Evolutionary conservation across 2,797 vertebrate species (phyloP).

Genomic region (Chaenodraco wilsoni): DNA sequence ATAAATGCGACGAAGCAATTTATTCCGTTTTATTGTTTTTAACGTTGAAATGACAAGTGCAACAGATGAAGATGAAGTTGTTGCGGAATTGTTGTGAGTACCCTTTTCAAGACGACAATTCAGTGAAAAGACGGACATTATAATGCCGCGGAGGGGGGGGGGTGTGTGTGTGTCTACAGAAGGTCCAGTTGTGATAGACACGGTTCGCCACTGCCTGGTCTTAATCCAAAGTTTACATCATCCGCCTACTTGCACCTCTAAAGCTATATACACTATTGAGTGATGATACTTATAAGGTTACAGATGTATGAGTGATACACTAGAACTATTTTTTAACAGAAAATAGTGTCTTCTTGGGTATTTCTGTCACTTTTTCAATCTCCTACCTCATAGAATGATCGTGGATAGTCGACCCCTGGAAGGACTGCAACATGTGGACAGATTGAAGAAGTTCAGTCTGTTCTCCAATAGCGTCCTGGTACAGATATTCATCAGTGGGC

Average conservation of each 20-base stretch:
- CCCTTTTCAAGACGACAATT: no score
- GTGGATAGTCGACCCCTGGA: slow-evolving; percentile 74
- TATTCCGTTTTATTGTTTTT: no score
- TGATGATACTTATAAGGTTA: neutral
- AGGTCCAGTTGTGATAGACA: no score
- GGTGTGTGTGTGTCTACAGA: no score
- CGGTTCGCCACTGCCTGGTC: no score
- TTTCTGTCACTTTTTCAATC: neutral
- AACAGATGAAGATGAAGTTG: no score
- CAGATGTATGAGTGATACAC: neutral
- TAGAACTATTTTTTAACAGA: neutral
- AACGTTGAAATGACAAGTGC: no score
- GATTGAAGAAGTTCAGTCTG: slow-evolving; percentile 78
- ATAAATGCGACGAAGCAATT: no score
- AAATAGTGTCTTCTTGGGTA: neutral
- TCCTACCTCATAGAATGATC: slow-evolving; percentile 84
- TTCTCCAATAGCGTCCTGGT: slow-evolving; percentile 63
- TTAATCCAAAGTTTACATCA: neutral
- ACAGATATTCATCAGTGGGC: slow-evolving; percentile 73
- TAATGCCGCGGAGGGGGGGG: no score
- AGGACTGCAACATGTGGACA: slow-evolving; percentile 79
- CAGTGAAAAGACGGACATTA: no score
- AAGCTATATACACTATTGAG: neutral
- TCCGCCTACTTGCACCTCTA: neutral
- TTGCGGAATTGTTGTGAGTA: no score